A percentile compares a stretch with the other conserved stretches of the same genome.
Conservation (phyloP, 2,888 invertebrate genomes). For the Lepidocyrtinus sp. region DNA sequence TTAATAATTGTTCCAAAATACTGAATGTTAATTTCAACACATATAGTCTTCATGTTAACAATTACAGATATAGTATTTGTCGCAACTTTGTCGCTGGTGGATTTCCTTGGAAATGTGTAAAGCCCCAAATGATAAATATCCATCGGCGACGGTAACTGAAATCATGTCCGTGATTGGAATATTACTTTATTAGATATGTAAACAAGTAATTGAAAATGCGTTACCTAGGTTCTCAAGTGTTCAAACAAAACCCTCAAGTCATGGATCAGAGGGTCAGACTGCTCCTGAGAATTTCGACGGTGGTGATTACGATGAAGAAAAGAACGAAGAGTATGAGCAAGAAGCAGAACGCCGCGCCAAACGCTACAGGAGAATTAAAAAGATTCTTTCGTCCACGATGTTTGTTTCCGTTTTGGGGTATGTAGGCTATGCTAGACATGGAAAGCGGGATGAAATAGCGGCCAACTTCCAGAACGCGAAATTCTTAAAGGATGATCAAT, state of each 20-base stretch:
- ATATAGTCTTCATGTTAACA: not conserved
- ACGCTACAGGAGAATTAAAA: constrained; percentile 59
- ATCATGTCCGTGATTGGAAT: not conserved
- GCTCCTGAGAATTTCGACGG: constrained; percentile 44
- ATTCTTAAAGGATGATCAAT: constrained; percentile 57
- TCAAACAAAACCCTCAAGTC: not conserved
- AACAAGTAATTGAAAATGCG: too few species aligned
- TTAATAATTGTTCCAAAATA: not conserved
- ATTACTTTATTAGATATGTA: not conserved
- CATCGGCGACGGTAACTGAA: not conserved
- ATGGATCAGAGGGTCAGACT: constrained; percentile 36
- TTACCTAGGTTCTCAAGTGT: not conserved
- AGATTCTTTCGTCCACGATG: constrained; percentile 63
- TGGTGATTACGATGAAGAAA: constrained; percentile 59
- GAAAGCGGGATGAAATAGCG: constrained; percentile 41
- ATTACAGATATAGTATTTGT: constrained; percentile 26
- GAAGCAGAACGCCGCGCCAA: constrained; percentile 49
- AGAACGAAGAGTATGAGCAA: constrained; percentile 58
- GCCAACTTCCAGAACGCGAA: constrained; percentile 54
- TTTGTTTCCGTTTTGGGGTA: constrained; percentile 57
- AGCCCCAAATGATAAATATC: constrained; percentile 4
- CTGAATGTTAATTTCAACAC: not conserved
- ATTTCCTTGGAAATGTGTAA: constrained; percentile 19
- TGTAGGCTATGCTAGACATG: constrained; percentile 53
- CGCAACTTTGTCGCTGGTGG: constrained; percentile 6